A percentile compares a stretch with the other conserved stretches of the same genome.
These are phyloP conservation scores for Furnarius figulus DNA, from an alignment of 2,113 vertebrate species.

Conservation along the genomic window DNA sequence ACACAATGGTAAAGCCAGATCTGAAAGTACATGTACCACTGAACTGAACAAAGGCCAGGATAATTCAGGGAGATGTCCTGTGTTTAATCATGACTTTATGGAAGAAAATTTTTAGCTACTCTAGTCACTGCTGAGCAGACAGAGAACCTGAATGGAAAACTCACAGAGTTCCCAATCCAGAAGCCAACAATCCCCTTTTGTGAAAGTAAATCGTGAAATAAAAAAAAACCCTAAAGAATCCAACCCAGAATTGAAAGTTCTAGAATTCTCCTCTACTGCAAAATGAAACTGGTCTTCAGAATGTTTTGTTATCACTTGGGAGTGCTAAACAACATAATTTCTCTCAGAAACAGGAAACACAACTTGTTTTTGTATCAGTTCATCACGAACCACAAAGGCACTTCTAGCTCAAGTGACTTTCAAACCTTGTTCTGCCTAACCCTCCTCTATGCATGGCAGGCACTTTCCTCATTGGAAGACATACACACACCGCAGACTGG, in stretches of 20 bases:
- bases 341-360: not conserved
- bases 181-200: not conserved
- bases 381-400: not conserved
- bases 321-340: not conserved
- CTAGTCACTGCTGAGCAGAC: not conserved
- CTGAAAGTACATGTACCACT: not conserved
- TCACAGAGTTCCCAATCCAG: not conserved
- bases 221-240: not conserved
- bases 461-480: fast-evolving
- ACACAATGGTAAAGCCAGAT: not conserved
- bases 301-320: not conserved
- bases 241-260: not conserved
- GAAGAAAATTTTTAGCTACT: not conserved
- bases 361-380: not conserved
- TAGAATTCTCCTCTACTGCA: not conserved
- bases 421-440: not conserved
- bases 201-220: not conserved
- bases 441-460: not conserved
- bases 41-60: not conserved
- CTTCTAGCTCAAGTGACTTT: not conserved
- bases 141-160: not conserved
- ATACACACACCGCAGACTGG: not conserved
- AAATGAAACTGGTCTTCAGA: not conserved
- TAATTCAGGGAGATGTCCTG: not conserved
- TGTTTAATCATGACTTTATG: not conserved